A percentile compares a stretch with the other conserved stretches of the same genome.
phyloP scores from a whole-genome alignment of 2,113 vertebrate species.

The Chascanopsetta lugubris region DNA sequence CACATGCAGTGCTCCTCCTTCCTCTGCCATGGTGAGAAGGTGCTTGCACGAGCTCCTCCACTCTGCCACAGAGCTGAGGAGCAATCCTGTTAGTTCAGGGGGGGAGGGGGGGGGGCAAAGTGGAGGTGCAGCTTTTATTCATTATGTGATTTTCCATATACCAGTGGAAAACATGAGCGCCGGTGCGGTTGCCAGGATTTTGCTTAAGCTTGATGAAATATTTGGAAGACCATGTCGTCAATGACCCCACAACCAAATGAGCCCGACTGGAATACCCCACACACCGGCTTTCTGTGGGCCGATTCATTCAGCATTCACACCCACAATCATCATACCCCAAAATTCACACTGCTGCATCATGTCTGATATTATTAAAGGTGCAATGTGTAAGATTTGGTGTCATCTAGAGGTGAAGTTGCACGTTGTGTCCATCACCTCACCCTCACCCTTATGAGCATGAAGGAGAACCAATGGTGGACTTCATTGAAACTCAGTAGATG shows the following conservation, averaged over 20 bases:
- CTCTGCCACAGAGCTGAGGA: conserved; percentile 31
- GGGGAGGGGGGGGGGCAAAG: conserved; percentile 16
- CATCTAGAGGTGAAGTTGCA: too few species aligned
- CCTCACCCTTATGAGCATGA: too few species aligned
- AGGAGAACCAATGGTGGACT: too few species aligned
- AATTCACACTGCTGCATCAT: conserved; percentile 11
- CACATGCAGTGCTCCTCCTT: conserved; percentile 35
- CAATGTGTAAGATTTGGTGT: too few species aligned
- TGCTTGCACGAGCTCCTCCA: conserved; percentile 52
- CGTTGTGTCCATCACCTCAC: too few species aligned
- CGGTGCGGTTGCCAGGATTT: not conserved
- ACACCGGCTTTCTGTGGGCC: not conserved
- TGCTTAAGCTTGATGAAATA: conserved; percentile 17
- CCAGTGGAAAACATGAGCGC: conserved; percentile 1
- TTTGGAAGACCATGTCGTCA: conserved; percentile 5
- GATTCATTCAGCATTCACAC: too few species aligned
- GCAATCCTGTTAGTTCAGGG: conserved; percentile 44
- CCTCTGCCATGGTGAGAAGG: conserved; percentile 38
- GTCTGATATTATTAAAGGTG: conserved; percentile 39
- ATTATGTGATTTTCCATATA: not conserved
- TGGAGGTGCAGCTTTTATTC: conserved; percentile 7
- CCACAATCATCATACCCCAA: conserved; percentile 16
- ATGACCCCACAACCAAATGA: not conserved
- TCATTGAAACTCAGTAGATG: too few species aligned
- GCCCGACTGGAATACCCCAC: not conserved